Percentiles rank a stretch among this genome's conserved stretches.
phyloP scores from a whole-genome alignment of 2,888 invertebrate species.

The Chloroclysta siterata region DNA sequence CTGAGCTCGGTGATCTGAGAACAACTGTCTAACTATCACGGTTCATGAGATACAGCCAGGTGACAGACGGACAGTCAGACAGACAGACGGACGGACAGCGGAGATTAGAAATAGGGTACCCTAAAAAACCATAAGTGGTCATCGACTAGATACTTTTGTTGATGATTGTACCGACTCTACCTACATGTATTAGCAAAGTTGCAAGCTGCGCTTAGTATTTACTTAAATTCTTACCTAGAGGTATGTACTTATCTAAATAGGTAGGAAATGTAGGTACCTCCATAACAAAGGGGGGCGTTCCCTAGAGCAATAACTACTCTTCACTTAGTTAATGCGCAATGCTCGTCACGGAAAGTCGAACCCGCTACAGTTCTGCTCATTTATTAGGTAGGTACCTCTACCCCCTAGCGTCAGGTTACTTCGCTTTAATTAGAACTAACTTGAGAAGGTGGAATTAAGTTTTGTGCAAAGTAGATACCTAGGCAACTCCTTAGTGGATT shows the following conservation, averaged over 20 bases:
- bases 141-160: too few species aligned
- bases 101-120: too few species aligned
- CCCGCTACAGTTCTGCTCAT: slow-evolving; percentile 23
- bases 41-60: too few species aligned
- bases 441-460: slow-evolving; percentile 17
- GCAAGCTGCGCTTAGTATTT: too few species aligned
- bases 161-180: too few species aligned
- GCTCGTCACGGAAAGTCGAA: slow-evolving; percentile 31
- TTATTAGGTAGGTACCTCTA: slow-evolving; percentile 18
- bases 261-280: neutral
- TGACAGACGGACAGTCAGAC: too few species aligned
- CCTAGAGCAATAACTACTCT: slow-evolving; percentile 21
- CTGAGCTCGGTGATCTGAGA: too few species aligned
- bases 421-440: slow-evolving; percentile 32
- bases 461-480: slow-evolving; percentile 3
- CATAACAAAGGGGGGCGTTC: slow-evolving; percentile 1
- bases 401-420: slow-evolving; percentile 20
- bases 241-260: neutral
- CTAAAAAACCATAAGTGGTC: too few species aligned
- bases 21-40: too few species aligned
- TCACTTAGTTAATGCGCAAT: slow-evolving; percentile 32
- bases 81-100: too few species aligned
- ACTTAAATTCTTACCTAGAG: too few species aligned
- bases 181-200: too few species aligned
- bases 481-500: neutral